These are phyloP conservation scores for Notothenia coriiceps DNA, from an alignment of 2,113 vertebrate genomes.

Conservation along the genomic window DNA sequence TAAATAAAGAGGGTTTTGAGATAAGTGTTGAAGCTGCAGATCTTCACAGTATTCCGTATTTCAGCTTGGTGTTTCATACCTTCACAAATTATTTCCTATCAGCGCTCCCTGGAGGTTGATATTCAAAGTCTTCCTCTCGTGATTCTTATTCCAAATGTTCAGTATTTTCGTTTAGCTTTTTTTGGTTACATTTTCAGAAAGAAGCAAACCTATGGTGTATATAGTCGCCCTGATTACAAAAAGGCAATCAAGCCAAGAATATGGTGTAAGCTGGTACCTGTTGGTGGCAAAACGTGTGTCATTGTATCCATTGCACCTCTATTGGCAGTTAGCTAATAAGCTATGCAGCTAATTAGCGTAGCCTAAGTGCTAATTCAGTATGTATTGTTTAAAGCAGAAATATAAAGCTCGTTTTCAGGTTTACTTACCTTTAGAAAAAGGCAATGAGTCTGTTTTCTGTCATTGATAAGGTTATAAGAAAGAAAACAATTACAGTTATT, in stretches of 20 bases:
- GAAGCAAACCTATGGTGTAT: not conserved
- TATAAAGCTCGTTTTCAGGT: not conserved
- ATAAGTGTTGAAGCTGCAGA: conserved; percentile 1
- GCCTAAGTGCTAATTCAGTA: conserved; percentile 56
- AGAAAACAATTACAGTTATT: not conserved
- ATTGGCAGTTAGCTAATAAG: conserved; percentile 67
- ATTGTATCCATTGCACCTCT: conserved; percentile 37
- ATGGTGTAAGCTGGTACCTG: conserved; percentile 42
- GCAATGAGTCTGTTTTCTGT: conserved; percentile 16
- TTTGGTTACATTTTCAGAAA: not conserved
- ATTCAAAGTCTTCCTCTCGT: conserved; percentile 12
- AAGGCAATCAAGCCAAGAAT: conserved; percentile 20
- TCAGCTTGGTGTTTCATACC: conserved; percentile 20
- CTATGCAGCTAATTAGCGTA: conserved; percentile 55
- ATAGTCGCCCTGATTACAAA: conserved; percentile 32
- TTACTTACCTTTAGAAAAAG: conserved; percentile 7
- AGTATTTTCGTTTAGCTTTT: not conserved
- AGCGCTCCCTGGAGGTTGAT: conserved; percentile 29
- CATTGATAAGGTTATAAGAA: conserved; percentile 14
- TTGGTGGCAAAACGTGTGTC: conserved; percentile 47
- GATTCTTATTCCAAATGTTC: not conserved
- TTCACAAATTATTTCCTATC: conserved; percentile 21
- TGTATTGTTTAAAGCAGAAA: conserved; percentile 23
- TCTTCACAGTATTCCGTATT: conserved; percentile 45
- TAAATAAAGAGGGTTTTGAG: not conserved